Evolutionary conservation across 2,113 vertebrate genomes (phyloP).

Genomic region (Shinisaurus crocodilurus): DNA sequence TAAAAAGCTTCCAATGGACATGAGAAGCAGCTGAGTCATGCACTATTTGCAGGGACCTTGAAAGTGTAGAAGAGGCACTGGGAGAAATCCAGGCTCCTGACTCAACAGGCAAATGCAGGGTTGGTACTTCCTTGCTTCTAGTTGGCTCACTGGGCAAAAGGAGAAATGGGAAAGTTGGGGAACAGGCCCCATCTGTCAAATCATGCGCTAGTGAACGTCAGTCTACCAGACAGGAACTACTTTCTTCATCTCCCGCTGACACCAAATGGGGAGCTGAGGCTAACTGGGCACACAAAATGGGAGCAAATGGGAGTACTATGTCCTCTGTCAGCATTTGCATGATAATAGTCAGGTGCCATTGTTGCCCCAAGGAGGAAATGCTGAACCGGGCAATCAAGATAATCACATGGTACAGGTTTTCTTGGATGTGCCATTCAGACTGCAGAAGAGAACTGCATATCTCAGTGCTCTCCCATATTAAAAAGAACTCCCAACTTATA

Average conservation of each 20-base stretch:
- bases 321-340: not conserved
- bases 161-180: too few species aligned
- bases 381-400: not conserved
- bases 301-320: not conserved
- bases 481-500: not conserved
- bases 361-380: not conserved
- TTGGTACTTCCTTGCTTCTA: too few species aligned
- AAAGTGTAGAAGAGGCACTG: not conserved
- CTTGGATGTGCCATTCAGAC: not conserved
- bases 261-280: not conserved
- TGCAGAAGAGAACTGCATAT: not conserved
- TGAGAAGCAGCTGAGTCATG: not conserved
- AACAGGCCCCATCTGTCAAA: not conserved
- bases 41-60: not conserved
- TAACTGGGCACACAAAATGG: not conserved
- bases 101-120: not conserved
- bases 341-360: not conserved
- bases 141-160: not conserved
- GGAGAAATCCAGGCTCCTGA: not conserved
- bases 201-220: not conserved
- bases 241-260: not conserved
- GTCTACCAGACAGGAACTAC: not conserved
- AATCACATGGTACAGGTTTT: not conserved
- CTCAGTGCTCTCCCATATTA: not conserved
- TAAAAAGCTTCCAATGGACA: not conserved